Percentiles rank a stretch among this genome's conserved stretches.
phyloP scores from a whole-genome alignment of 2,888 invertebrate species.

The Calameuta filiformis region DNA sequence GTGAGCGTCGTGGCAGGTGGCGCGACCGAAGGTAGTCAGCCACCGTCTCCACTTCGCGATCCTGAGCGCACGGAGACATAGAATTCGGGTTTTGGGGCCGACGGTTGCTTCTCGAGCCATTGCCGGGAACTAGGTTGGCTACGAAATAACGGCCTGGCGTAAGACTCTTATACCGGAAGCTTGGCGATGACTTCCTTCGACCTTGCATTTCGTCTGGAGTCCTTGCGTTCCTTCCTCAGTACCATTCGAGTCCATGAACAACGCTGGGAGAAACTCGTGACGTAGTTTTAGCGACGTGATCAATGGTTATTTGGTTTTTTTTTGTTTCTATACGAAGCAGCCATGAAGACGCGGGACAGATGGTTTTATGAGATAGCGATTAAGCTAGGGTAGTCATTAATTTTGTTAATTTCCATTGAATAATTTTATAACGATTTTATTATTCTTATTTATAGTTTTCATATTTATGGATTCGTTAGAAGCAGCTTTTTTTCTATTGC shows the following conservation, averaged over 20 bases:
- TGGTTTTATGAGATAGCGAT: not conserved
- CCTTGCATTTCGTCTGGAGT: not conserved
- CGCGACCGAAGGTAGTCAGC: conserved; percentile 30
- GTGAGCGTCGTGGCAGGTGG: conserved; percentile 46
- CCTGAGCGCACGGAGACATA: not conserved
- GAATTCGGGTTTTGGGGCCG: not conserved
- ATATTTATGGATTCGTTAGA: not conserved
- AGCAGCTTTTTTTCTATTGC: not conserved
- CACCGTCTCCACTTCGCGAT: conserved; percentile 14
- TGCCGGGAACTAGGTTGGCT: not conserved
- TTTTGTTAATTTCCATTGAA: not conserved
- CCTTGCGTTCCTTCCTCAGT: not conserved
- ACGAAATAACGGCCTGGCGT: not conserved
- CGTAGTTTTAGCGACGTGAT: not conserved
- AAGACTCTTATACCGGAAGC: not conserved
- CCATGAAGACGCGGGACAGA: not conserved
- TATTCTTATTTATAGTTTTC: not conserved
- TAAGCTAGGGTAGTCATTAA: not conserved
- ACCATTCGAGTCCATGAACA: not conserved
- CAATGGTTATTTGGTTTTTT: not conserved
- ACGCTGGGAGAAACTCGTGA: not conserved
- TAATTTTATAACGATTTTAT: not conserved
- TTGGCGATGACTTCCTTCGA: not conserved
- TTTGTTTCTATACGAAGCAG: not conserved
- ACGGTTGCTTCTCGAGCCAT: not conserved